phyloP scores from a whole-genome alignment of 2,113 vertebrate species.

The Aspidoscelis tigris region DNA sequence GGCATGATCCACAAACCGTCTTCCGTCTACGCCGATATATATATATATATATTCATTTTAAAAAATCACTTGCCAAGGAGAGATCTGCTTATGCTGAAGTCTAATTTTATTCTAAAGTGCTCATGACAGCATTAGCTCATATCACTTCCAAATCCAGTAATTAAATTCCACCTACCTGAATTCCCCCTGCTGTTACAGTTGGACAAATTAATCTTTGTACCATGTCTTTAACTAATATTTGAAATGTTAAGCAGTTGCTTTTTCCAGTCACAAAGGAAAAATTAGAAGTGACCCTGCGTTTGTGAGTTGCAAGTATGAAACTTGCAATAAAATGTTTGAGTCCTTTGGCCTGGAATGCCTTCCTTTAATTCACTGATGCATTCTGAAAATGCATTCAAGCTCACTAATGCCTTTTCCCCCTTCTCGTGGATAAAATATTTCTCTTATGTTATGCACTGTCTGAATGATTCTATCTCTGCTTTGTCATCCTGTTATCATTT shows the following conservation, averaged over 20 bases:
- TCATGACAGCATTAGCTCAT: conserved; percentile 59
- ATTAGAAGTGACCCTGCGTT: not conserved
- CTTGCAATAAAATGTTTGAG: not conserved
- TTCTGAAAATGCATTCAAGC: not conserved
- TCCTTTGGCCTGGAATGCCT: not conserved
- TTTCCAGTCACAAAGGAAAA: not conserved
- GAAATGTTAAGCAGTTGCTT: conserved; percentile 39
- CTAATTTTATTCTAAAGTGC: conserved; percentile 69
- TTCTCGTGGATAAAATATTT: not conserved
- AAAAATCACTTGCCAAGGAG: not conserved
- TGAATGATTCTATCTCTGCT: not conserved
- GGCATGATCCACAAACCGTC: not conserved
- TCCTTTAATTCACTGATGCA: not conserved
- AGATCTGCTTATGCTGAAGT: conserved; percentile 26
- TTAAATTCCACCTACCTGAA: conserved; percentile 66
- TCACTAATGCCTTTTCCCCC: not conserved
- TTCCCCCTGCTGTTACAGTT: conserved; percentile 60
- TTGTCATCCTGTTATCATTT: not conserved
- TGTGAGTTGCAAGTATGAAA: not conserved
- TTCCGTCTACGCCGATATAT: not conserved
- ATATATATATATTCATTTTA: not conserved
- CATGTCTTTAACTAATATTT: conserved; percentile 49
- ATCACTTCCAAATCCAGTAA: conserved; percentile 61
- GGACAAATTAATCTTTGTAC: conserved; percentile 64
- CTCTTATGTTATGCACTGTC: not conserved